These are phyloP conservation scores for Spodoptera littoralis DNA, from an alignment of 2,888 invertebrate genomes.

Conservation along the genomic window DNA sequence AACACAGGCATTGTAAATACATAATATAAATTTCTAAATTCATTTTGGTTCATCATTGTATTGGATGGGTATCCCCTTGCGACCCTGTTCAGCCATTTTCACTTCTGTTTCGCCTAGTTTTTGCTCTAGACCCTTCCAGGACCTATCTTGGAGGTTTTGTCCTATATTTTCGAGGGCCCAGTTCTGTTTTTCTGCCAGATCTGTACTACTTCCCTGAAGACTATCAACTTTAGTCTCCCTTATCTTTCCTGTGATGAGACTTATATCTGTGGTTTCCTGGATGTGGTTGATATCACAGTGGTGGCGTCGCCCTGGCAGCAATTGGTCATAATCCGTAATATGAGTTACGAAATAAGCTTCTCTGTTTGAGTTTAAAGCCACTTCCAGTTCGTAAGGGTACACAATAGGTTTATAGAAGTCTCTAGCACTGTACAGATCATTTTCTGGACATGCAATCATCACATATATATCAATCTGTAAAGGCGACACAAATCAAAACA, in stretches of 20 bases:
- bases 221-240: slow-evolving; percentile 82
- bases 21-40: slow-evolving; percentile 60
- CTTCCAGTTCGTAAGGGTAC: slow-evolving; percentile 97
- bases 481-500: not conserved
- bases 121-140: slow-evolving; percentile 96
- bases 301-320: slow-evolving; percentile 90
- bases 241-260: slow-evolving; percentile 92
- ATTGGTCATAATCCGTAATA: slow-evolving; percentile 92
- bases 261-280: slow-evolving; percentile 90
- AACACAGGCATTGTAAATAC: slow-evolving; percentile 60
- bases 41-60: slow-evolving; percentile 90
- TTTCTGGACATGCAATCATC: slow-evolving; percentile 97
- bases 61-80: slow-evolving; percentile 92
- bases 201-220: slow-evolving; percentile 74
- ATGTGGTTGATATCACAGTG: slow-evolving; percentile 82
- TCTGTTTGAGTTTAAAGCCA: slow-evolving; percentile 91
- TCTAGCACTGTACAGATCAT: slow-evolving; percentile 93
- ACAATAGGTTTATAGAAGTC: slow-evolving; percentile 97
- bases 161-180: slow-evolving; percentile 89
- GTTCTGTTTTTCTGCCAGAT: slow-evolving; percentile 83
- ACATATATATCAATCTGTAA: slow-evolving; percentile 96
- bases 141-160: slow-evolving; percentile 90
- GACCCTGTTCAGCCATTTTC: slow-evolving; percentile 91
- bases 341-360: slow-evolving; percentile 90
- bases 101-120: slow-evolving; percentile 93